These are phyloP conservation scores for Arctocebus calabarensis DNA, from an alignment of 2,797 vertebrate genomes.

Conservation along the genomic window DNA sequence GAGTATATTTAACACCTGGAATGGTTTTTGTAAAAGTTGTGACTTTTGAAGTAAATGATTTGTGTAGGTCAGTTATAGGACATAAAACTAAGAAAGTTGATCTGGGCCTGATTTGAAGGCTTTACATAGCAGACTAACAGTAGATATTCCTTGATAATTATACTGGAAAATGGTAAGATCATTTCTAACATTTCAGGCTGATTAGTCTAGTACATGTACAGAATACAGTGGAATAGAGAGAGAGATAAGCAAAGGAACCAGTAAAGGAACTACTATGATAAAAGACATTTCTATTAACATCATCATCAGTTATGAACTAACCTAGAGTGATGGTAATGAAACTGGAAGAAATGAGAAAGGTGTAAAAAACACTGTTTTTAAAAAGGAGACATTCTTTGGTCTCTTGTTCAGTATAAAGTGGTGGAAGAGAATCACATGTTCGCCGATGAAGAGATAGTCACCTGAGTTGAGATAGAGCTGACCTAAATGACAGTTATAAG, in stretches of 20 bases:
- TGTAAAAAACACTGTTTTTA: background rate
- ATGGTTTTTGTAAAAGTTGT: background rate
- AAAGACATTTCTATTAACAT: background rate
- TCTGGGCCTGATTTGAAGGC: background rate
- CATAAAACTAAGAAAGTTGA: background rate
- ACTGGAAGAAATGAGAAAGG: background rate
- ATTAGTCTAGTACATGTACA: background rate
- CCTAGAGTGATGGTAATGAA: background rate
- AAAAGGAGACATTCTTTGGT: background rate
- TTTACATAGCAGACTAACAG: background rate
- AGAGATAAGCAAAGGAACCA: background rate
- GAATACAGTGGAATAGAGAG: background rate
- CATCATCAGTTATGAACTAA: background rate
- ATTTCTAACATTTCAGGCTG: conserved; percentile 22
- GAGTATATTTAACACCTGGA: background rate
- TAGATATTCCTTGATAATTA: conserved; percentile 35
- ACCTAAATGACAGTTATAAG: background rate
- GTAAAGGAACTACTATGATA: background rate
- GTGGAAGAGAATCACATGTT: background rate
- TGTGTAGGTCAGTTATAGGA: background rate
- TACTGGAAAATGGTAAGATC: background rate
- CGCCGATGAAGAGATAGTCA: background rate
- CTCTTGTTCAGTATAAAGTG: background rate
- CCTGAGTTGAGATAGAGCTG: background rate
- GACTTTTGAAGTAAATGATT: conserved; percentile 20